Evolutionary conservation across 1,140 invertebrate species (phyloP).

Genomic region (Tribolium madens): DNA sequence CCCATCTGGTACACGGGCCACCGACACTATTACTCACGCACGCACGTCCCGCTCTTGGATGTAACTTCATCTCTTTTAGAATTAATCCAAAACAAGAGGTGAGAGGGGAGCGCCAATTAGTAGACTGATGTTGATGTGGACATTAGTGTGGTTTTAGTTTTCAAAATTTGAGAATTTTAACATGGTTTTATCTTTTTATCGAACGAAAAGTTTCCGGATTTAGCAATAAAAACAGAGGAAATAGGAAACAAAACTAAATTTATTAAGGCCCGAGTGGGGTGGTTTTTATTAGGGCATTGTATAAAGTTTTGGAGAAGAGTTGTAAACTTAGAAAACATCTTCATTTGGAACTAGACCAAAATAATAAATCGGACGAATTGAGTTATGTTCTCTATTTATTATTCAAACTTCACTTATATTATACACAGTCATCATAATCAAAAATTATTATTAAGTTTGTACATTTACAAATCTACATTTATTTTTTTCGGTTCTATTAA

Average conservation of each 20-base stretch:
- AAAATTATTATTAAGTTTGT: too few relatives aligned
- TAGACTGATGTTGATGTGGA: too few relatives aligned
- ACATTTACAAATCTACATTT: too few relatives aligned
- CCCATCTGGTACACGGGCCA: conserved; percentile 13
- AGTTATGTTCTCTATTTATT: too few relatives aligned
- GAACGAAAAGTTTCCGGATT: neutral
- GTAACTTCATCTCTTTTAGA: conserved; percentile 19
- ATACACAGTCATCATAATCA: too few relatives aligned
- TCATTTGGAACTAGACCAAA: neutral
- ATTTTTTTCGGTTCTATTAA: too few relatives aligned
- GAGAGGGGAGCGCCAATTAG: neutral
- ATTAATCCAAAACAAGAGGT: too few relatives aligned
- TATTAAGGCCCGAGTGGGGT: neutral
- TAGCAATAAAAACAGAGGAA: neutral
- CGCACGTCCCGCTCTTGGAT: neutral
- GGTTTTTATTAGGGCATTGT: neutral
- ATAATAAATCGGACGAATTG: neutral
- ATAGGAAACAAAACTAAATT: neutral
- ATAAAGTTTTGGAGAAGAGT: neutral
- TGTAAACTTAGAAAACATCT: neutral
- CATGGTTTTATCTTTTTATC: neutral
- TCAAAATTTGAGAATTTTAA: too few relatives aligned
- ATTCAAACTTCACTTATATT: too few relatives aligned
- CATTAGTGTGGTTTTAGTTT: neutral
- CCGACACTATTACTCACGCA: conserved; percentile 7